Evolutionary conservation across 2,888 invertebrate species (phyloP).

Genomic region (Blomia tropicalis): DNA sequence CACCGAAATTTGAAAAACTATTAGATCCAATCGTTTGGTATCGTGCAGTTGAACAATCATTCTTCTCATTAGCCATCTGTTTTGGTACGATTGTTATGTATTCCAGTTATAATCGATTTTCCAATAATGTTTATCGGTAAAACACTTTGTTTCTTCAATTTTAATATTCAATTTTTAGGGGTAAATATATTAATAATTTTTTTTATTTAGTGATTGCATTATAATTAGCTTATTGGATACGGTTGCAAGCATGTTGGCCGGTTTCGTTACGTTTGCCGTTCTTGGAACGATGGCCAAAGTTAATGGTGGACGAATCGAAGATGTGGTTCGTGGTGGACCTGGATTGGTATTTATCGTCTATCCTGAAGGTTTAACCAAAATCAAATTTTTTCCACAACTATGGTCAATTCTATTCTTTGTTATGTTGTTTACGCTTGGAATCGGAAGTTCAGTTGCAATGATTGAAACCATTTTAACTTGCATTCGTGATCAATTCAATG

Average conservation of each 20-base stretch:
- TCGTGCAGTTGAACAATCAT: conserved; percentile 55
- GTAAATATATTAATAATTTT: conserved; percentile 18
- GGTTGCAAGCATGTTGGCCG: conserved; percentile 61
- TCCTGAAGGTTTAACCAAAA: conserved; percentile 63
- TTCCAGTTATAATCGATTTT: conserved; percentile 56
- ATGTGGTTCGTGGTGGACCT: conserved; percentile 48
- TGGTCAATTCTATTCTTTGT: conserved; percentile 65
- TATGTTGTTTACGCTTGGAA: conserved; percentile 61
- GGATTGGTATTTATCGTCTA: conserved; percentile 68
- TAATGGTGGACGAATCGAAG: conserved; percentile 42
- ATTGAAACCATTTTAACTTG: conserved; percentile 29
- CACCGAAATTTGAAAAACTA: conserved; percentile 32
- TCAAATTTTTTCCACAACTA: conserved; percentile 54
- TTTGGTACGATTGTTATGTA: conserved; percentile 62
- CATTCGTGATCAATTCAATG: conserved; percentile 27
- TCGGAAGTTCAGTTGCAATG: conserved; percentile 42
- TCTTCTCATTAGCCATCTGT: conserved; percentile 58
- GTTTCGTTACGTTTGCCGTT: conserved; percentile 65
- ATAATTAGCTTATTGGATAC: conserved; percentile 66
- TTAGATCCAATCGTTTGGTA: conserved; percentile 46
- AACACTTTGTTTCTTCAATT: not conserved
- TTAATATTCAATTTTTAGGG: too few relatives aligned
- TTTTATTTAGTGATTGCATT: conserved; percentile 50
- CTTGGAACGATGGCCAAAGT: conserved; percentile 60
- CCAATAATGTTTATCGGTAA: conserved; percentile 52